Evolutionary conservation across 2,797 vertebrate species (phyloP).

Genomic region (Tolypeutes matacus): DNA sequence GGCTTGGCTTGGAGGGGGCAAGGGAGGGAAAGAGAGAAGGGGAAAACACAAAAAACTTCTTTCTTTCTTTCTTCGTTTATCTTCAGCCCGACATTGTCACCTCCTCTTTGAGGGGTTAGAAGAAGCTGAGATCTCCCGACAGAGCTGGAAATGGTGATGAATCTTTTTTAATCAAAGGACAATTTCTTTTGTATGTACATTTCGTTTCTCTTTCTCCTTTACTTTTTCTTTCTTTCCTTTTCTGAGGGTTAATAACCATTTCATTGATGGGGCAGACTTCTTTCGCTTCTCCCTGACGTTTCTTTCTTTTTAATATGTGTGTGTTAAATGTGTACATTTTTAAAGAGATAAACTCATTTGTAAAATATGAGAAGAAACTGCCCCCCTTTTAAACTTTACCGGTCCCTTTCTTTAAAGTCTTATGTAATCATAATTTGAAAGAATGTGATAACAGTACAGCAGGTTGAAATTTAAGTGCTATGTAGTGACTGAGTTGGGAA

Average conservation of each 20-base stretch:
- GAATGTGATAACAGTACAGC: constrained; percentile 86
- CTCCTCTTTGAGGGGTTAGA: constrained; percentile 83
- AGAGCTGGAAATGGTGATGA: constrained; percentile 88
- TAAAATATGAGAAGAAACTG: constrained; percentile 84
- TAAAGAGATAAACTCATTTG: constrained; percentile 88
- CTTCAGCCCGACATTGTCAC: constrained; percentile 85
- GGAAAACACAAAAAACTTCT: constrained; percentile 80
- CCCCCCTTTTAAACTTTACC: constrained; percentile 84
- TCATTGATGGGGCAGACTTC: constrained; percentile 89
- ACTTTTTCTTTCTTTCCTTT: constrained; percentile 84
- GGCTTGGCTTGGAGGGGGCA: constrained; percentile 83
- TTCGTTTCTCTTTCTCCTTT: constrained; percentile 86
- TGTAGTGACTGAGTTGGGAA: constrained; percentile 87
- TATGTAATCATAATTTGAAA: constrained; percentile 87
- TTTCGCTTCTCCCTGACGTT: constrained; percentile 88
- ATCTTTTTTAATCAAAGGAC: constrained; percentile 85
- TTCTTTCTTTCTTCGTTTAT: constrained; percentile 74
- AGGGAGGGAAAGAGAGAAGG: constrained; percentile 67
- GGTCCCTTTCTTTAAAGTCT: constrained; percentile 80
- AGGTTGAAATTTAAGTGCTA: constrained; percentile 90
- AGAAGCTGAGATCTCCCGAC: constrained; percentile 87
- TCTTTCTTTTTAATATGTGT: constrained; percentile 86
- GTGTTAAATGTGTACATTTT: constrained; percentile 87
- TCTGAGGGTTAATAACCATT: constrained; percentile 82
- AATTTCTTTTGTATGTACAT: constrained; percentile 87